phyloP scores from a whole-genome alignment of 2,888 invertebrate genomes.

The Pseudococcus viburni region DNA sequence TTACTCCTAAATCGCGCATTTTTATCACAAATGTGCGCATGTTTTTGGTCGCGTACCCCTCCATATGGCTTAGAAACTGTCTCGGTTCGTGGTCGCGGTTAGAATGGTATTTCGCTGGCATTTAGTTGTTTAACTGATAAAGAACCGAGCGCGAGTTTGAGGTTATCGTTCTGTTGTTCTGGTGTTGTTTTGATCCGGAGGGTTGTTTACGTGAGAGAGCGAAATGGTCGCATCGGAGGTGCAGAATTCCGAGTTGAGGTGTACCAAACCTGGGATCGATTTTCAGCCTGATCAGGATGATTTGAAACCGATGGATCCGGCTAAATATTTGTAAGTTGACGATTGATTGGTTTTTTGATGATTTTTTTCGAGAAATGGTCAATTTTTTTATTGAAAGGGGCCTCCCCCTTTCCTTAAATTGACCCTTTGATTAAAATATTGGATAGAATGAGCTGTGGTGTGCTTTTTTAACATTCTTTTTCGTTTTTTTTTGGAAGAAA shows the following conservation, averaged over 20 bases:
- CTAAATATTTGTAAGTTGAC: constrained; percentile 52
- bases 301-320: constrained; percentile 39
- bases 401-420: too few species aligned
- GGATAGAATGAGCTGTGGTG: too few species aligned
- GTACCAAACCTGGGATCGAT: background rate
- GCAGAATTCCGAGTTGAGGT: background rate
- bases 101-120: background rate
- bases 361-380: background rate
- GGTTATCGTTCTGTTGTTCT: constrained; percentile 24
- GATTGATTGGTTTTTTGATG: background rate
- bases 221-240: constrained; percentile 56
- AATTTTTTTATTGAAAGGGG: background rate
- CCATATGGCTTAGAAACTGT: background rate
- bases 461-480: background rate
- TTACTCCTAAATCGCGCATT: constrained; percentile 47
- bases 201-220: background rate
- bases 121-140: constrained; percentile 29
- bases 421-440: too few species aligned
- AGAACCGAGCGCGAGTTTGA: background rate
- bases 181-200: background rate
- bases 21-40: constrained; percentile 50
- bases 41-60: constrained; percentile 5
- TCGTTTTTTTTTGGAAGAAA: background rate
- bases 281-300: background rate
- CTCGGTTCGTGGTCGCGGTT: background rate